A percentile compares a stretch with the other conserved stretches of the same genome.
phyloP scores from a whole-genome alignment of 2,113 vertebrate species.

The Regulus satrapa region DNA sequence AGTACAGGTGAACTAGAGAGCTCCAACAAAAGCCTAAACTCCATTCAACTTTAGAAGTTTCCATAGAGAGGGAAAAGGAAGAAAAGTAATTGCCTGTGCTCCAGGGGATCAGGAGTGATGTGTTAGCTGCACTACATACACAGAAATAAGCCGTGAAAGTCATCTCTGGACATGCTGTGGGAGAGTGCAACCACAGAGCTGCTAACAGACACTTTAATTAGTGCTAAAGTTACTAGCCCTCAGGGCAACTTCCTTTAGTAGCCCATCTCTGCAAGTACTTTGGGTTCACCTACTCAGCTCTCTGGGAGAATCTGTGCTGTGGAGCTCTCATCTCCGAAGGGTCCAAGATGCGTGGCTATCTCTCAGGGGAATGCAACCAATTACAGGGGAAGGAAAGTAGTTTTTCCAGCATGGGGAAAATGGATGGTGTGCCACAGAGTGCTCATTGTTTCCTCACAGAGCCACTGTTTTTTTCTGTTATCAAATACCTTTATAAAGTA shows the following conservation, averaged over 20 bases:
- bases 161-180: not conserved
- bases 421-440: not conserved
- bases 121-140: not conserved
- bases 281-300: not conserved
- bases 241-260: not conserved
- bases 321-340: not conserved
- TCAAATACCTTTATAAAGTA: slow-evolving; percentile 14
- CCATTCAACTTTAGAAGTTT: not conserved
- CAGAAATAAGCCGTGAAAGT: not conserved
- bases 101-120: not conserved
- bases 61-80: not conserved
- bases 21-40: not conserved
- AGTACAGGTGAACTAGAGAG: not conserved
- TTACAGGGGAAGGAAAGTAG: not conserved
- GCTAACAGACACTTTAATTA: not conserved
- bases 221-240: not conserved
- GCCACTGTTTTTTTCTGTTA: not conserved
- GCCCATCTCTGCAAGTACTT: not conserved
- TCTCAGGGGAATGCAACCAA: not conserved
- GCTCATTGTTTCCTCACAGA: not conserved
- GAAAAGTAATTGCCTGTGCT: not conserved
- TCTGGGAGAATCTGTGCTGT: not conserved
- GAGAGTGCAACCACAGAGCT: not conserved
- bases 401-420: not conserved
- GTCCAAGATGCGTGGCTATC: not conserved